Conservation (phyloP, 2,113 vertebrate species). For the Alectura lathami region DNA sequence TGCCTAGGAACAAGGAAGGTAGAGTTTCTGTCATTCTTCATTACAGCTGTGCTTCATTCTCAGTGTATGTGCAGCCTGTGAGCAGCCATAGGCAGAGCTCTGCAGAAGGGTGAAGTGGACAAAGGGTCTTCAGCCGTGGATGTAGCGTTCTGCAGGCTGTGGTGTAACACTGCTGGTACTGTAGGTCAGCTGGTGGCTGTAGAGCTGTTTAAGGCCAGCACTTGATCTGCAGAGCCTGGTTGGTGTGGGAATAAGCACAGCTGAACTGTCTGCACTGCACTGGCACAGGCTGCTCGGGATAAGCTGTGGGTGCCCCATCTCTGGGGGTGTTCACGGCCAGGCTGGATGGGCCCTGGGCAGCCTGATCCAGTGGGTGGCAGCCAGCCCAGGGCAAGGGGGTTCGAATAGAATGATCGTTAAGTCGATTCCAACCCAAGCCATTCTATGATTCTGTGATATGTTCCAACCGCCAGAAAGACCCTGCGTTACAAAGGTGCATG, state of each 20-base stretch:
- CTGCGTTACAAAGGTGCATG: not conserved
- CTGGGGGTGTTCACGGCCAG: too few relatives aligned
- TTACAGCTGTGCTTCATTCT: not conserved
- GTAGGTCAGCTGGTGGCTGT: not conserved
- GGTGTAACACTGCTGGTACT: too few relatives aligned
- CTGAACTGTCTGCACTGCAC: not conserved
- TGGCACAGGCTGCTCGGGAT: too few relatives aligned
- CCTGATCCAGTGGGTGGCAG: too few relatives aligned
- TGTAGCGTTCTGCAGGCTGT: too few relatives aligned
- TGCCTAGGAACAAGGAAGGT: conserved; percentile 30
- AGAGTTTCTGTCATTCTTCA: not conserved
- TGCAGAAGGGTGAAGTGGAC: not conserved
- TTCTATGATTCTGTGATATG: too few relatives aligned
- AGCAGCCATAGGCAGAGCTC: not conserved
- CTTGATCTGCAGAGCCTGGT: not conserved
- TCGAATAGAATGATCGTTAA: too few relatives aligned
- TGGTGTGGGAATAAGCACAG: not conserved
- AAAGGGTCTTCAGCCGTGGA: too few relatives aligned
- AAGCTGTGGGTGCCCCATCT: too few relatives aligned
- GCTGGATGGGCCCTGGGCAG: too few relatives aligned
- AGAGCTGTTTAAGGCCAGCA: not conserved
- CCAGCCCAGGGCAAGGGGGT: too few relatives aligned
- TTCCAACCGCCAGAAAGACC: not conserved
- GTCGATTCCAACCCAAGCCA: too few relatives aligned
- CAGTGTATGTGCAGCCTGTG: not conserved